Evolutionary conservation across 2,797 vertebrate genomes (phyloP), one percentile per base, ranked within the genome.

Genomic region (Coilia nasus): DNA sequence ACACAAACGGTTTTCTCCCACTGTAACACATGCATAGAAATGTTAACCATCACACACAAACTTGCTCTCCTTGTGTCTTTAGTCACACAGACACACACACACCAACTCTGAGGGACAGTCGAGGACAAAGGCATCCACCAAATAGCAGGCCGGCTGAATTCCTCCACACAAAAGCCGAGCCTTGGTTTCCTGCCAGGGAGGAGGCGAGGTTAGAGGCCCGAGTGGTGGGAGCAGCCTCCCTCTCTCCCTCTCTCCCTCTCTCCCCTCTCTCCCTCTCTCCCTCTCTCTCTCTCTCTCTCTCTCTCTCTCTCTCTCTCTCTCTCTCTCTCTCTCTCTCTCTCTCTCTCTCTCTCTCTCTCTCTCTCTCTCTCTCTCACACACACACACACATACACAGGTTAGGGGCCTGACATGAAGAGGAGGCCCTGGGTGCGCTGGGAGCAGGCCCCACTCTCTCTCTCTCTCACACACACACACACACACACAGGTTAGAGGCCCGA

Each of bases 81-180:
- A 54, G 9, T 62, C 60, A 62, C 21, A 62, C 60, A 67, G 21
- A 67, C 25, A 67, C 62, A 67, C 25, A 67, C 62, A 67, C 62
- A 67, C 28, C 21, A 81, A 75, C 57, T 75, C 67, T 35, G 28
- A 75, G 67, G 67, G 67, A 75, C 28, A 75, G 67, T 35, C 4
- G 67, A 35, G 67, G 67, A 75, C 67, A 75, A 75, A 75, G 67
- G 67, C 67, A 75, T 75, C 28, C 67, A 41, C 67, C 67, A 75
- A 41, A 28, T 31, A 35, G 28, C 6, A 11, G 31, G 67, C 67
- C 67, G 81, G 78, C 87, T 82, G 87, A 86, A 91, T 83, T 87
- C 83, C 89, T 87, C 44, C 83, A 91, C 84, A 92, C 89, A 92
- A 92, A 90, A 87, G 83, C 56, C 82, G 59, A 83, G 35, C 81